A percentile compares a stretch with the other conserved stretches of the same genome.
Evolutionary conservation across 2,113 vertebrate genomes (phyloP).

Genomic region (Mionectes macconnelli): DNA sequence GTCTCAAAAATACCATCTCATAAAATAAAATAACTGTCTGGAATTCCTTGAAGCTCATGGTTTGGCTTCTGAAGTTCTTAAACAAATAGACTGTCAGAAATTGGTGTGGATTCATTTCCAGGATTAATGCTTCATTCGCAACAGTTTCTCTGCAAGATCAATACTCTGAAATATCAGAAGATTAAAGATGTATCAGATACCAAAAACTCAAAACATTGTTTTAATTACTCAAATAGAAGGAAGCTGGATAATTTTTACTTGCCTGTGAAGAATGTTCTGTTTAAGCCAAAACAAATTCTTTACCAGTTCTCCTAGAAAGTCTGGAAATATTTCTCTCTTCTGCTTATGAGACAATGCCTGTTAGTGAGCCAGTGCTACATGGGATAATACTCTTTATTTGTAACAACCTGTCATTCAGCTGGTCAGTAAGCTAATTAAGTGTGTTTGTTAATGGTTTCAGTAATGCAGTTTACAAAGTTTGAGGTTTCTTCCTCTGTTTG

Average conservation of each 20-base stretch:
- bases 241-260: slow-evolving; percentile 71
- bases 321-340: slow-evolving; percentile 76
- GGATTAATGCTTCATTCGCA: slow-evolving; percentile 63
- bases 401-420: slow-evolving; percentile 37
- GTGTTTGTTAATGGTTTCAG: slow-evolving; percentile 15
- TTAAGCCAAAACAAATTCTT: slow-evolving; percentile 81
- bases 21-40: slow-evolving; percentile 74
- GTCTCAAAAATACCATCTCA: slow-evolving; percentile 72
- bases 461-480: slow-evolving; percentile 17
- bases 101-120: slow-evolving; percentile 67
- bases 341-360: slow-evolving; percentile 73
- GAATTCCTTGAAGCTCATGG: slow-evolving; percentile 78
- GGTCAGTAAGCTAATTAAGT: slow-evolving; percentile 30
- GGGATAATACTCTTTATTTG: slow-evolving; percentile 22
- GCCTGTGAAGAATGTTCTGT: slow-evolving; percentile 74
- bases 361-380: slow-evolving; percentile 56
- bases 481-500: slow-evolving; percentile 8
- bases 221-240: slow-evolving; percentile 79
- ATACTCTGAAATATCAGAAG: slow-evolving; percentile 76
- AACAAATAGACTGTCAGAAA: slow-evolving; percentile 78
- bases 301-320: slow-evolving; percentile 77
- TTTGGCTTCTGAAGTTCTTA: slow-evolving; percentile 75
- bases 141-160: slow-evolving; percentile 73
- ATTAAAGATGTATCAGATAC: slow-evolving; percentile 73
- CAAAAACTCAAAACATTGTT: slow-evolving; percentile 71